Conservation (phyloP, 2,797 vertebrate species). For the Catostomus latipinnis region DNA sequence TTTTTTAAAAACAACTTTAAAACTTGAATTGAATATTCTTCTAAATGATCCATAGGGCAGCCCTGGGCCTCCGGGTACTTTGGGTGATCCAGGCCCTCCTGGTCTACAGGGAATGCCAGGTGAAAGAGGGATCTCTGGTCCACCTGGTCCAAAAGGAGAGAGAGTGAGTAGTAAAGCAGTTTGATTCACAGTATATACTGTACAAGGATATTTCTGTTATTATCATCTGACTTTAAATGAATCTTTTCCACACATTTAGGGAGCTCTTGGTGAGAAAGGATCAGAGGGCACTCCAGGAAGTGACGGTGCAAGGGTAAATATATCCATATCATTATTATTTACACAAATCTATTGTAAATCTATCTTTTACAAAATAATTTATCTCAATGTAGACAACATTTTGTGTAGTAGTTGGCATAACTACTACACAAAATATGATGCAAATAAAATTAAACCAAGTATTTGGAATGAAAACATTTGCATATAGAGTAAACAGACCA, state of each 20-base stretch:
- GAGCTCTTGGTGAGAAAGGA: slow-evolving; percentile 92
- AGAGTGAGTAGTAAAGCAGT: slow-evolving; percentile 82
- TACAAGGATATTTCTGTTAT: neutral
- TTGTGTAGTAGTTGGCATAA: neutral
- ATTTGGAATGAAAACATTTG: slow-evolving; percentile 3
- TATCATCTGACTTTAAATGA: neutral
- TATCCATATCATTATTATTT: too few species aligned
- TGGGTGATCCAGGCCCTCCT: slow-evolving; percentile 92
- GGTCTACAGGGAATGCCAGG: slow-evolving; percentile 99
- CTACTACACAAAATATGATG: neutral
- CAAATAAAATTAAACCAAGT: neutral
- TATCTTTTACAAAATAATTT: too few species aligned
- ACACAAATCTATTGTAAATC: too few species aligned
- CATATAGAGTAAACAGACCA: neutral
- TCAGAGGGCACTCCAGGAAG: slow-evolving; percentile 95
- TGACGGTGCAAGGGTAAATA: slow-evolving; percentile 93
- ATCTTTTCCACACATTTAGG: slow-evolving; percentile 73
- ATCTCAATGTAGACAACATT: too few species aligned
- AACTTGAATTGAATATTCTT: neutral
- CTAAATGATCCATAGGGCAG: slow-evolving; percentile 81
- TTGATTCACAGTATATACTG: neutral
- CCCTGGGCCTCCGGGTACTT: slow-evolving; percentile 88
- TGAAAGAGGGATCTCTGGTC: slow-evolving; percentile 95
- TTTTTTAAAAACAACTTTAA: neutral
- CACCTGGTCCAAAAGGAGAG: slow-evolving; percentile 95